Base-by-base conservation (phyloP, 2,797 vertebrate genomes). In the Acanthopagrus latus region DNA sequence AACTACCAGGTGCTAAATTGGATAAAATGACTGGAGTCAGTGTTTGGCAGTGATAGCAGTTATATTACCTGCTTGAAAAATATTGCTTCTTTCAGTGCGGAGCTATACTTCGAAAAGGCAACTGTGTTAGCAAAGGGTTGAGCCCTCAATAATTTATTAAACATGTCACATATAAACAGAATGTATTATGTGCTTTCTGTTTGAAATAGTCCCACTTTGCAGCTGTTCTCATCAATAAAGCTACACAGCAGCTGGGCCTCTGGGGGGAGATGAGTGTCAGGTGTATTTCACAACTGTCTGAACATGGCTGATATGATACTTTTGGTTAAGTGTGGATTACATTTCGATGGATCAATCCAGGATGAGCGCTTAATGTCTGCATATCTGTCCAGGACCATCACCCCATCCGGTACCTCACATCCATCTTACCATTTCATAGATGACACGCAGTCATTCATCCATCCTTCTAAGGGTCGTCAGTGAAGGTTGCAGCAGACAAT, bases 261-360 rank as follows among this genome's bases (percentile, higher is more conserved):
- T 43, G 41, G 67, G 64, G 58, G 59, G 68, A 25, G 65, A 43
- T 29, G 66, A 55, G 38, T 78, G 80, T 70, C 78, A 74, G 69
- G 21, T 65, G 56, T 43, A 59, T 64, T 66, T 60, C 59, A 76
- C 25, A 68, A 74, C 63, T 60, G 54, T 64, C 55, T 58, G 41
- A 72, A 43, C 1, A 1, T 44, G 52, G 55, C 20, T 74, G 41
- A 71, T 76, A 12, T 72, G 46, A 75, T 64, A 54, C 23, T 23
- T 63, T 77, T 62, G 64, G 50, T 76, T 74, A 54, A 76, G 51
- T 20, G 48, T 54, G 52, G 56, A 84, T 84, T 77, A 79, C 59
- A 62, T 80, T 76, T 67, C 73, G 29, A 74, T 38, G 57, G 65
- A 71, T 78, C 80, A 59, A 41, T 75, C 48, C 59, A 63, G 21